Evolutionary conservation across 2,113 vertebrate species (phyloP).

Genomic region (Capra hircus): DNA sequence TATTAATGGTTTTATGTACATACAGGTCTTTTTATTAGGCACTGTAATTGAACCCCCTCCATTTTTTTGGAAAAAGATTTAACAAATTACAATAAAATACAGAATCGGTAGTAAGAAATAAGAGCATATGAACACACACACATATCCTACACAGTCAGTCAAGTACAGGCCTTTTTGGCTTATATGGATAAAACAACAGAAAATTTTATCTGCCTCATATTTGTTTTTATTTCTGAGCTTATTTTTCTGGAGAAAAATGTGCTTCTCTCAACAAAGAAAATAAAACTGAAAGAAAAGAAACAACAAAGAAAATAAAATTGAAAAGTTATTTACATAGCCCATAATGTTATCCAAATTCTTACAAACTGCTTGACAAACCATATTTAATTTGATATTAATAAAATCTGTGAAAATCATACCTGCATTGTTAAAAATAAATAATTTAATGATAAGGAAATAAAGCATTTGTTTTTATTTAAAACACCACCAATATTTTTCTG

Average conservation of each 20-base stretch:
- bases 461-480: slow-evolving; percentile 20
- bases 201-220: not conserved
- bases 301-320: not conserved
- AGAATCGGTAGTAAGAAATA: not conserved
- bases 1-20: not conserved
- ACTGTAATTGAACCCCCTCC: not conserved
- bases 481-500: not conserved
- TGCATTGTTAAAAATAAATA: not conserved
- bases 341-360: not conserved
- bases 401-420: not conserved
- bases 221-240: not conserved
- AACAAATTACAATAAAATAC: not conserved
- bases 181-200: not conserved
- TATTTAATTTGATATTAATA: not conserved
- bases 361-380: not conserved
- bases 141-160: not conserved
- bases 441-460: slow-evolving; percentile 1
- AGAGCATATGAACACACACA: not conserved
- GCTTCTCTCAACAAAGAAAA: not conserved
- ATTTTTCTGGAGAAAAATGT: not conserved
- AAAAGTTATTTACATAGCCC: not conserved
- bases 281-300: not conserved
- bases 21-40: not conserved
- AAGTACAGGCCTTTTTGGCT: not conserved
- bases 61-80: not conserved